A percentile compares a stretch with the other conserved stretches of the same genome.
These are phyloP conservation scores for Cyclura pinguis DNA, from an alignment of 2,797 vertebrate species.

Conservation along the genomic window DNA sequence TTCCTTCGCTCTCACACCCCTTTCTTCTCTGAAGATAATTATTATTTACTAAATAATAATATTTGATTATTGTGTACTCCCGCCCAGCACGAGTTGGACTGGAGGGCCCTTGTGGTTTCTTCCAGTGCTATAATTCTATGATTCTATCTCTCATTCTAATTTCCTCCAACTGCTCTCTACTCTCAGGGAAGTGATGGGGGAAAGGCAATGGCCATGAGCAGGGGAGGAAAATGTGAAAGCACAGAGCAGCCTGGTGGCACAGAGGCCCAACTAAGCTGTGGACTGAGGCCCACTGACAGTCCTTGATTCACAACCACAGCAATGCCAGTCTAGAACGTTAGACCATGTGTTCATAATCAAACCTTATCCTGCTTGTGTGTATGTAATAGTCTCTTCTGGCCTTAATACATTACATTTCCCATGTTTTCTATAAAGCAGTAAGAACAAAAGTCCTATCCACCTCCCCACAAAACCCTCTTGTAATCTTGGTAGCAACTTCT, in stretches of 20 bases:
- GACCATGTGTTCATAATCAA: background rate
- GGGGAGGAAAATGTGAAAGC: too few relatives aligned
- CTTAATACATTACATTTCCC: constrained; percentile 32
- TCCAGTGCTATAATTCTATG: too few relatives aligned
- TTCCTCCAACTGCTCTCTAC: background rate
- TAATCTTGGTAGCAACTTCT: constrained; percentile 1
- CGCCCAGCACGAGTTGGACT: too few relatives aligned
- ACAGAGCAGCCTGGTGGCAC: background rate
- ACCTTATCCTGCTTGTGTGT: background rate
- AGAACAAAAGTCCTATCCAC: constrained; percentile 13
- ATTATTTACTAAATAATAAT: too few relatives aligned
- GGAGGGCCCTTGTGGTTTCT: too few relatives aligned
- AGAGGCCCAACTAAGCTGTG: too few relatives aligned
- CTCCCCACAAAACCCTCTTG: background rate
- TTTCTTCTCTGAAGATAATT: too few relatives aligned
- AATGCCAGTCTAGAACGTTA: background rate
- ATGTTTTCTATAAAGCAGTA: constrained; percentile 55
- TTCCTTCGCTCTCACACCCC: too few relatives aligned
- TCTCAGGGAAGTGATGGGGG: background rate
- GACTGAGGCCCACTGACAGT: background rate
- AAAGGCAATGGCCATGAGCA: background rate
- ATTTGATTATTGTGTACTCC: too few relatives aligned
- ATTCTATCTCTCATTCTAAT: background rate
- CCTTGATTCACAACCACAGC: background rate
- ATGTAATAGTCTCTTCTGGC: constrained; percentile 10